These are phyloP conservation scores for Hydroisotoma schaefferi DNA, from an alignment of 2,888 invertebrate species.

Conservation along the genomic window DNA sequence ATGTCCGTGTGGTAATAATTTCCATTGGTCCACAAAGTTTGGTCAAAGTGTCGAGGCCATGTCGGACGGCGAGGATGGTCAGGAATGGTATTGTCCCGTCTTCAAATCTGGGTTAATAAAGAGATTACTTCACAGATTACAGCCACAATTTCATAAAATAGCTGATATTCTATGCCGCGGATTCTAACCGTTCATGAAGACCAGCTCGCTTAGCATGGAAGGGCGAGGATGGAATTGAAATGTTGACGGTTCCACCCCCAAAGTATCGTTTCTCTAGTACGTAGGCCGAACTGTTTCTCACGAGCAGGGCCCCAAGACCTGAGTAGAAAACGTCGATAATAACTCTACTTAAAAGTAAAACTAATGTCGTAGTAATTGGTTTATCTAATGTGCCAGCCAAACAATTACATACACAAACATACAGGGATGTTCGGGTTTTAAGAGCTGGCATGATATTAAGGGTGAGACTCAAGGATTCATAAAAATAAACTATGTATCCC, in stretches of 20 bases:
- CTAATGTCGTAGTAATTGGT: too few relatives aligned
- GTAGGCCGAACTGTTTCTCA: constrained; percentile 63
- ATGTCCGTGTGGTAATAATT: constrained; percentile 64
- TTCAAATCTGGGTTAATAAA: constrained; percentile 67
- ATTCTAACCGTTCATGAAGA: constrained; percentile 70
- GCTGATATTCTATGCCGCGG: not conserved
- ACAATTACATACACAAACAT: too few relatives aligned
- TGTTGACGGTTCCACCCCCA: constrained; percentile 91
- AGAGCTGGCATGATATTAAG: too few relatives aligned
- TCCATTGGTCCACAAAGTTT: constrained; percentile 50
- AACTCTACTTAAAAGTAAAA: not conserved
- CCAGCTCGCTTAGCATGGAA: constrained; percentile 66
- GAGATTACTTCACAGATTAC: not conserved
- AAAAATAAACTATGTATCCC: too few relatives aligned
- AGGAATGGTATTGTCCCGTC: constrained; percentile 89
- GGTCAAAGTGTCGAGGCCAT: constrained; percentile 69
- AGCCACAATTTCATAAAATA: not conserved
- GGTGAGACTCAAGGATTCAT: too few relatives aligned
- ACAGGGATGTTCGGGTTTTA: too few relatives aligned
- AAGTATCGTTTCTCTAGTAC: constrained; percentile 73
- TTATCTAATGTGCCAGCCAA: too few relatives aligned
- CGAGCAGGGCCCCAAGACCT: constrained; percentile 79
- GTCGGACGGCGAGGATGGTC: constrained; percentile 72
- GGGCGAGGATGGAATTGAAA: constrained; percentile 68
- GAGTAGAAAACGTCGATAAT: constrained; percentile 5